Evolutionary conservation across 2,797 vertebrate species (phyloP).

Genomic region (Hipposideros larvatus): DNA sequence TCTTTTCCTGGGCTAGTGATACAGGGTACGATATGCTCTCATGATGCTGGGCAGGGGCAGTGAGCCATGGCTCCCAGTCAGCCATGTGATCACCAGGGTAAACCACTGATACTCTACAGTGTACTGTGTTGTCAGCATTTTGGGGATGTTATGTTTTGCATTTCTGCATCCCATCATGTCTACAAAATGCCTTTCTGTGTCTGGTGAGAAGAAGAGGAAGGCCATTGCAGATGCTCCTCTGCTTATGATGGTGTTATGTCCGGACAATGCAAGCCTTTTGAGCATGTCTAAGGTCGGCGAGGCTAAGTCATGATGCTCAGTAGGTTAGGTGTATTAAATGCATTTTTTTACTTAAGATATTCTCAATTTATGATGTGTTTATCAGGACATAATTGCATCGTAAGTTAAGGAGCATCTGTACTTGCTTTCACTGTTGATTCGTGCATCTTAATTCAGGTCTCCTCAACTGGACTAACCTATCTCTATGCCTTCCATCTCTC

Average conservation of each 20-base stretch:
- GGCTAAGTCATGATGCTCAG: not conserved
- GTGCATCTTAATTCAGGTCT: not conserved
- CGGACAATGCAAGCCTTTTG: not conserved
- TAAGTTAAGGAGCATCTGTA: not conserved
- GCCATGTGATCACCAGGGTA: not conserved
- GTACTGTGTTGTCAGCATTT: not conserved
- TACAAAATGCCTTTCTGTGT: not conserved
- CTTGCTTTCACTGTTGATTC: not conserved
- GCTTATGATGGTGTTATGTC: not conserved
- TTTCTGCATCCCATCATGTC: not conserved
- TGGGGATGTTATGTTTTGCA: not conserved
- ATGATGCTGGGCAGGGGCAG: not conserved
- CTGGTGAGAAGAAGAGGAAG: not conserved
- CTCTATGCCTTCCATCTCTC: not conserved
- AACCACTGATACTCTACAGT: not conserved
- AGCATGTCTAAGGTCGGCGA: too few relatives aligned
- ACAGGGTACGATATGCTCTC: not conserved
- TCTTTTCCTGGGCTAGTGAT: not conserved
- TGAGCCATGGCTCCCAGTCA: not conserved
- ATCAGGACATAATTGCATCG: not conserved
- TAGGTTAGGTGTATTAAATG: not conserved
- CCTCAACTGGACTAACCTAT: not conserved
- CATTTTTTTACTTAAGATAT: not conserved
- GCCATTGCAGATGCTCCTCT: not conserved
- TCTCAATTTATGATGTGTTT: not conserved